phyloP scores from a whole-genome alignment of 2,888 invertebrate species.

The Aleiodes leptofemur region DNA sequence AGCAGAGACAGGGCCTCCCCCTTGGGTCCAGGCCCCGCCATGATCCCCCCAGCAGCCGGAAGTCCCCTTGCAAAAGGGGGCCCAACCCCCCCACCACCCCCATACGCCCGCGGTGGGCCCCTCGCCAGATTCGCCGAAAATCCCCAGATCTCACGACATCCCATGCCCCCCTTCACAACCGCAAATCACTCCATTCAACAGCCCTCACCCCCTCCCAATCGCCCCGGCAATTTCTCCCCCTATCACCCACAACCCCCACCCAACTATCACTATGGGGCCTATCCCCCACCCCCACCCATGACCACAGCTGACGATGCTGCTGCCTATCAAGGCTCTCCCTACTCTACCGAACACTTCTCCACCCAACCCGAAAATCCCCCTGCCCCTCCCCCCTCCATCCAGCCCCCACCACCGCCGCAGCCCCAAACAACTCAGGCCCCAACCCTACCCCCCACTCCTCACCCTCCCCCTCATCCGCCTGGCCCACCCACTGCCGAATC shows the following conservation, averaged over 20 bases:
- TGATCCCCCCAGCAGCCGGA: slow-evolving; percentile 73
- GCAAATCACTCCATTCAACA: slow-evolving; percentile 69
- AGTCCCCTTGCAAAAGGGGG: slow-evolving; percentile 72
- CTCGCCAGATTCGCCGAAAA: slow-evolving; percentile 68
- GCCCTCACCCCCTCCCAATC: slow-evolving; percentile 72
- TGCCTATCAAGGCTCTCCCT: slow-evolving; percentile 74
- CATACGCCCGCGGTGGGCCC: slow-evolving; percentile 70
- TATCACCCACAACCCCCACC: slow-evolving; percentile 76
- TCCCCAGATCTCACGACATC: slow-evolving; percentile 62
- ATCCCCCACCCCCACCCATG: slow-evolving; percentile 74
- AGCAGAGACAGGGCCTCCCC: slow-evolving; percentile 67
- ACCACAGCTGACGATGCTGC: slow-evolving; percentile 73
- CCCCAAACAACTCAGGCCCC: slow-evolving; percentile 31
- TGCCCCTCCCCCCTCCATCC: slow-evolving; percentile 46
- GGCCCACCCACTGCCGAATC: slow-evolving; percentile 54
- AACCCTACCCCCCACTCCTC: slow-evolving; percentile 50
- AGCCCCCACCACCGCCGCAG: slow-evolving; percentile 36
- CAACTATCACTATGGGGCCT: slow-evolving; percentile 75
- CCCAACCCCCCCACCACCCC: slow-evolving; percentile 71
- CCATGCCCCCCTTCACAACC: slow-evolving; percentile 68
- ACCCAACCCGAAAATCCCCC: slow-evolving; percentile 60
- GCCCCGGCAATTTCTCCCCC: slow-evolving; percentile 73
- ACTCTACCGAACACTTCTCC: slow-evolving; percentile 63
- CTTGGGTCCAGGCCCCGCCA: slow-evolving; percentile 66
- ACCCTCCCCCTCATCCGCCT: slow-evolving; percentile 49